Evolutionary conservation across 2,888 invertebrate genomes (phyloP).

Genomic region (Eristalis arbustorum): DNA sequence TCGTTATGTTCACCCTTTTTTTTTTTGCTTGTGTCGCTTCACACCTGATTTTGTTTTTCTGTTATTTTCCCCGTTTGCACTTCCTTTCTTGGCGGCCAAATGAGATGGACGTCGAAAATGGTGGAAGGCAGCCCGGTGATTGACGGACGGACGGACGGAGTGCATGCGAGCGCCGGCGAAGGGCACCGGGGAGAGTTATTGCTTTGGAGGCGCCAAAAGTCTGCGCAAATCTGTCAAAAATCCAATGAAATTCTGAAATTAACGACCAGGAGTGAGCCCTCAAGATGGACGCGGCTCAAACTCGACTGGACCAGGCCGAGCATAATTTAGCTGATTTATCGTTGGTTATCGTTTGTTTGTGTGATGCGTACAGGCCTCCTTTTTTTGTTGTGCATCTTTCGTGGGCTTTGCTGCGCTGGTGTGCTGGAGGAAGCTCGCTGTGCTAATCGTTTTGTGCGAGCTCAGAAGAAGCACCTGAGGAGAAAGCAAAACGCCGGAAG

Average conservation of each 20-base stretch:
- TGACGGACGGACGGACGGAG: constrained; percentile 34
- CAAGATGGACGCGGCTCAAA: background rate
- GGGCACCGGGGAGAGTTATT: constrained; percentile 70
- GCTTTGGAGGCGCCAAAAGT: constrained; percentile 74
- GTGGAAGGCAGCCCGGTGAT: constrained; percentile 19
- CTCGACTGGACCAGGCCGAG: constrained; percentile 38
- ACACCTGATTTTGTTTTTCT: constrained; percentile 39
- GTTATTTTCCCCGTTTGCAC: background rate
- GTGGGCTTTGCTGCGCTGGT: background rate
- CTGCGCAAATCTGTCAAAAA: constrained; percentile 75
- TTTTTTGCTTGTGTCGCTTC: constrained; percentile 39
- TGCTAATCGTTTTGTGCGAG: constrained; percentile 4
- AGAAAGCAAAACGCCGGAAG: constrained; percentile 47
- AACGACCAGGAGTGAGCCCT: constrained; percentile 60
- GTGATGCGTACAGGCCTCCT: background rate
- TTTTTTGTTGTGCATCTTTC: constrained; percentile 4
- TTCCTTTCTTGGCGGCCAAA: constrained; percentile 11
- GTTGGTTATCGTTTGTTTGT: constrained; percentile 42
- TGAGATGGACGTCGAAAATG: background rate
- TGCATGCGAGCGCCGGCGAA: constrained; percentile 14
- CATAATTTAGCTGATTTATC: constrained; percentile 67
- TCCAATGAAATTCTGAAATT: constrained; percentile 70
- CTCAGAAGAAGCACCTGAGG: constrained; percentile 2
- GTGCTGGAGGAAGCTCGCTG: background rate
- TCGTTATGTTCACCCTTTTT: background rate